Evolutionary conservation across 2,888 invertebrate genomes (phyloP).

Genomic region (Caenorhabditis panamensis): DNA sequence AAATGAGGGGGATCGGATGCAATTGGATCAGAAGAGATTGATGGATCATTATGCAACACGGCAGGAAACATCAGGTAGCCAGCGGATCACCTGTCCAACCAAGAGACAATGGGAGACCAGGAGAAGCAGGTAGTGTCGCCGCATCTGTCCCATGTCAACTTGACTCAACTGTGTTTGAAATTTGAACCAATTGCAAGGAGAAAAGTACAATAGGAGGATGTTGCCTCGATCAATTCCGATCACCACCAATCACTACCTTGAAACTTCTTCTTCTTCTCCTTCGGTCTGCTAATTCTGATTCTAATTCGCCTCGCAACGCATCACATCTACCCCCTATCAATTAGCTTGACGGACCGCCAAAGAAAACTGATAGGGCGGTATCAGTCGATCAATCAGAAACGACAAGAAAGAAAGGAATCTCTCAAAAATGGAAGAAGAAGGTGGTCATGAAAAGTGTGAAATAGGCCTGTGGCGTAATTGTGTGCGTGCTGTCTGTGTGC

Average conservation of each 20-base stretch:
- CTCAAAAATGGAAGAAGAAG: constrained; percentile 9
- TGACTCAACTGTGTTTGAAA: constrained; percentile 35
- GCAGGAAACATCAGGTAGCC: constrained; percentile 37
- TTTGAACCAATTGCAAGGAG: constrained; percentile 22
- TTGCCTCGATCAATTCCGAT: constrained; percentile 30
- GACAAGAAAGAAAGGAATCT: not conserved
- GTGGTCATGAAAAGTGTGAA: constrained; percentile 39
- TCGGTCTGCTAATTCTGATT: not conserved
- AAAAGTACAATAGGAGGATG: constrained; percentile 22
- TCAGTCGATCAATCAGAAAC: constrained; percentile 41
- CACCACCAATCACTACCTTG: constrained; percentile 17
- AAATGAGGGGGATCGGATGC: too few species aligned
- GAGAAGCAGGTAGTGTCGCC: constrained; percentile 37
- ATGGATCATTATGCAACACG: constrained; percentile 33
- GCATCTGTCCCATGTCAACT: constrained; percentile 53
- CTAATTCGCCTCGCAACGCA: constrained; percentile 42
- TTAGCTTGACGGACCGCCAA: constrained; percentile 59
- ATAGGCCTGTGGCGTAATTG: constrained; percentile 27
- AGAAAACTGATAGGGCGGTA: constrained; percentile 40
- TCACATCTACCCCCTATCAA: constrained; percentile 20
- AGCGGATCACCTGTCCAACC: constrained; percentile 39
- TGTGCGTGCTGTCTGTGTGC: too few species aligned
- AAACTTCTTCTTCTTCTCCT: constrained; percentile 36
- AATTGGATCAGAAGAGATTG: too few species aligned
- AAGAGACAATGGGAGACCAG: constrained; percentile 26